phyloP scores from a whole-genome alignment of 2,113 vertebrate species.

The Delphinapterus leucas region DNA sequence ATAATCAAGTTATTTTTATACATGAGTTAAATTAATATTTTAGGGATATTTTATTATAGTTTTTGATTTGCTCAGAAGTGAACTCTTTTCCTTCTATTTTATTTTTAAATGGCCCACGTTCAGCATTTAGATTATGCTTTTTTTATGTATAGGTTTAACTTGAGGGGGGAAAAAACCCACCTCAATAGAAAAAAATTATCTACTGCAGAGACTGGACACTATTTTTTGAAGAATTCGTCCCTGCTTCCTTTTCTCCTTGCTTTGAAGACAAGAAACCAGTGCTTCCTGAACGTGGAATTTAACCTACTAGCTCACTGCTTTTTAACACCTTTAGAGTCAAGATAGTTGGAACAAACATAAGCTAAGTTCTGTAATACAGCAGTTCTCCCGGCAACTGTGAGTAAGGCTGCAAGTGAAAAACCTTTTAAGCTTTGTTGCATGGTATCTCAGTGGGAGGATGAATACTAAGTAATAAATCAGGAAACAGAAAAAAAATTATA shows the following conservation, averaged over 20 bases:
- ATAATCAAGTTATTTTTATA: neutral
- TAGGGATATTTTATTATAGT: neutral
- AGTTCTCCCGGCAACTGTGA: neutral
- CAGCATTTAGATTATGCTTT: neutral
- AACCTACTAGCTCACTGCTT: neutral
- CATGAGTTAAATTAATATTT: neutral
- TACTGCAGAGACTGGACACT: neutral
- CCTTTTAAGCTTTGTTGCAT: neutral
- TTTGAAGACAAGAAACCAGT: conserved; percentile 40
- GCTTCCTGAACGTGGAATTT: neutral
- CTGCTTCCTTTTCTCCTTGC: neutral
- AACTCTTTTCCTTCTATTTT: neutral
- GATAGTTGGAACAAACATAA: neutral
- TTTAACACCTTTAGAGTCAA: neutral
- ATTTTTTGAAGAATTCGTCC: neutral
- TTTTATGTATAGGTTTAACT: neutral
- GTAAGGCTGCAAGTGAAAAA: neutral
- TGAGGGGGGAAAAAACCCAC: neutral
- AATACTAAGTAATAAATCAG: conserved; percentile 28
- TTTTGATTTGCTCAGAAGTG: neutral
- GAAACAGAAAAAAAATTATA: neutral
- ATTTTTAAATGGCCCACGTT: neutral
- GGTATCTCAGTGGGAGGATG: neutral
- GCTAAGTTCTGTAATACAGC: neutral
- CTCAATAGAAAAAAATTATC: neutral